Evolutionary conservation across 2,113 vertebrate species (phyloP).

Genomic region (Rousettus leschenaultii): DNA sequence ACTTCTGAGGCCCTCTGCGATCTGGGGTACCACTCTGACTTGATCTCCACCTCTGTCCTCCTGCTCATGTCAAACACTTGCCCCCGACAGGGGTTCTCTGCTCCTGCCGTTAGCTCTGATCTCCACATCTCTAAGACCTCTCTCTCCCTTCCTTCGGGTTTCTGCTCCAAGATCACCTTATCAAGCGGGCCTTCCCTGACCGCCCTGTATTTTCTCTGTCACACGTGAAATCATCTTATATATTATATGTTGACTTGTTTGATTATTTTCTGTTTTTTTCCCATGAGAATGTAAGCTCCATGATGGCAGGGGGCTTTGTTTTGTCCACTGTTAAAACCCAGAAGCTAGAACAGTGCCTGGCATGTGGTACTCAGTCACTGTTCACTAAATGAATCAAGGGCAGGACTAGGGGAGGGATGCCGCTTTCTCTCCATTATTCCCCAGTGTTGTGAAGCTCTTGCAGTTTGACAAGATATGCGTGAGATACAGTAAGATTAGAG

Average conservation of each 20-base stretch:
- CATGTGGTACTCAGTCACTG: neutral
- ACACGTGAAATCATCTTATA: neutral
- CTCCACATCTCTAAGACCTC: neutral
- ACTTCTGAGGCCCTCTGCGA: neutral
- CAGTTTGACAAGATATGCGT: neutral
- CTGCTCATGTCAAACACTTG: neutral
- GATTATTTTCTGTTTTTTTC: neutral
- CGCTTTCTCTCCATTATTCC: neutral
- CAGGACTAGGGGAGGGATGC: neutral
- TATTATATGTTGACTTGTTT: neutral
- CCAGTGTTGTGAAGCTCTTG: neutral
- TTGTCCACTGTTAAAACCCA: neutral
- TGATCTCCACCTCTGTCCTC: neutral
- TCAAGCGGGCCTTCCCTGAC: neutral
- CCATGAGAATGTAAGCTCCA: neutral
- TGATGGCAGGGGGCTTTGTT: neutral
- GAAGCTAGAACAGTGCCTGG: neutral
- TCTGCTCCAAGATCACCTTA: neutral
- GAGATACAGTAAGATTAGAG: neutral
- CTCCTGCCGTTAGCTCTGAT: neutral
- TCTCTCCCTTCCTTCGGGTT: neutral
- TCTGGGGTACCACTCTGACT: neutral
- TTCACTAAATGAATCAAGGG: neutral
- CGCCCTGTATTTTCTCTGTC: neutral
- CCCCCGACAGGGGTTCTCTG: neutral